Percentiles rank a stretch among this genome's conserved stretches.
phyloP scores from a whole-genome alignment of 2,888 invertebrate species.

The Cephus pulcher region DNA sequence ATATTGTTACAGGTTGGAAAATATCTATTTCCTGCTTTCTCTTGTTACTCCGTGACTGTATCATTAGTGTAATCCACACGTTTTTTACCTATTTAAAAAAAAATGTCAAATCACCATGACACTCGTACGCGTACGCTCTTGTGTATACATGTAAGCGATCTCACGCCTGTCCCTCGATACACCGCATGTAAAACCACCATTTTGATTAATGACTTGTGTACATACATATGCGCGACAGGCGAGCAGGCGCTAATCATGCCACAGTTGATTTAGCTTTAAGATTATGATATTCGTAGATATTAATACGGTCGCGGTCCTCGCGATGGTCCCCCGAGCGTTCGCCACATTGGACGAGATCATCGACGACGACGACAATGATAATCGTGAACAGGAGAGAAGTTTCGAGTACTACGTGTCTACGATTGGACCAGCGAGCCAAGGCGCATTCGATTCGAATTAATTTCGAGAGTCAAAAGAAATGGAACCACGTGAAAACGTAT shows the following conservation, averaged over 20 bases:
- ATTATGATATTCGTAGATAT: conserved; percentile 44
- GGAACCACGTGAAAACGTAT: background rate
- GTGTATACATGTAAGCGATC: background rate
- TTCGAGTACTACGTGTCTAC: background rate
- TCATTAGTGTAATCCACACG: background rate
- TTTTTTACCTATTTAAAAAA: background rate
- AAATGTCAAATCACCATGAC: background rate
- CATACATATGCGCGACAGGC: background rate
- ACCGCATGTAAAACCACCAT: background rate
- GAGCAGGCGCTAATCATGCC: conserved; percentile 12
- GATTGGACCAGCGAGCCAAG: background rate
- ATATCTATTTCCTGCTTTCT: background rate
- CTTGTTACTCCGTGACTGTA: background rate
- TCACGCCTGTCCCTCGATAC: background rate
- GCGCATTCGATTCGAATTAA: background rate
- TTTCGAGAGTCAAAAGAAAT: background rate
- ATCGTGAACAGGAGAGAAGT: background rate
- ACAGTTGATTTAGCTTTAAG: conserved; percentile 45
- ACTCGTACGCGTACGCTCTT: background rate
- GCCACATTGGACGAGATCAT: conserved; percentile 12
- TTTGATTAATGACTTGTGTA: background rate
- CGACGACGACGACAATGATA: background rate
- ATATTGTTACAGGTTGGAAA: background rate
- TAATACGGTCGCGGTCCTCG: conserved; percentile 38
- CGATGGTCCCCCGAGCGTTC: conserved; percentile 44